phyloP scores from a whole-genome alignment of 1,140 invertebrate genomes.

The Pogonomyrmex californicus region DNA sequence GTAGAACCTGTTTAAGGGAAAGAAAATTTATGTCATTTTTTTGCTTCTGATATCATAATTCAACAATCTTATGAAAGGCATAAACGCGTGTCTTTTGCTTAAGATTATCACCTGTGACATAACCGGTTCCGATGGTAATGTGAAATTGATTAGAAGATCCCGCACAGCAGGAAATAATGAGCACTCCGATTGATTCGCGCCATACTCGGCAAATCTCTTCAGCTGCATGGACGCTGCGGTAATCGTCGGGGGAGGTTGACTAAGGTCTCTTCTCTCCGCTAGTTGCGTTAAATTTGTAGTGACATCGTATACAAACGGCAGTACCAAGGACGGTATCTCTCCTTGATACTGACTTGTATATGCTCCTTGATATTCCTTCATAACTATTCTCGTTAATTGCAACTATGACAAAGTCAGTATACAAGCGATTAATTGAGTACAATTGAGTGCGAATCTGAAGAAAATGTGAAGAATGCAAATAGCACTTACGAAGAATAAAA shows the following conservation, averaged over 20 bases:
- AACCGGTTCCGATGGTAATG: constrained; percentile 90
- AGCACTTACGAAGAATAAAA: constrained; percentile 95
- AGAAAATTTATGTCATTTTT: neutral
- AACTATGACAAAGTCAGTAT: constrained; percentile 88
- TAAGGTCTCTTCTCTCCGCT: constrained; percentile 92
- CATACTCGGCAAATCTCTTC: constrained; percentile 91
- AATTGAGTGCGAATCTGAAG: neutral
- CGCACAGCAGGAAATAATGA: constrained; percentile 95
- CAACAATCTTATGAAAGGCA: neutral
- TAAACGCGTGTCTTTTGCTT: neutral
- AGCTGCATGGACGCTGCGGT: constrained; percentile 90
- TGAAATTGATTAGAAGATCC: constrained; percentile 94
- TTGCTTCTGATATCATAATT: neutral
- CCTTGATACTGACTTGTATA: constrained; percentile 86
- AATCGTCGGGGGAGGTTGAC: constrained; percentile 88
- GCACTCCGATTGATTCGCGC: constrained; percentile 91
- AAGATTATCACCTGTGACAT: constrained; percentile 82
- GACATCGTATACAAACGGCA: constrained; percentile 96
- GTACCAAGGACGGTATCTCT: constrained; percentile 93
- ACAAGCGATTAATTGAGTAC: neutral
- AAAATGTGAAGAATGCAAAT: neutral
- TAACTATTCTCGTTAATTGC: constrained; percentile 93
- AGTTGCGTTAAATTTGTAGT: constrained; percentile 94
- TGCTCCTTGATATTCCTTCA: constrained; percentile 60
- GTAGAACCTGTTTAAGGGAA: neutral